phyloP scores from a whole-genome alignment of 1,140 invertebrate species.

The Penaeus indicus region DNA sequence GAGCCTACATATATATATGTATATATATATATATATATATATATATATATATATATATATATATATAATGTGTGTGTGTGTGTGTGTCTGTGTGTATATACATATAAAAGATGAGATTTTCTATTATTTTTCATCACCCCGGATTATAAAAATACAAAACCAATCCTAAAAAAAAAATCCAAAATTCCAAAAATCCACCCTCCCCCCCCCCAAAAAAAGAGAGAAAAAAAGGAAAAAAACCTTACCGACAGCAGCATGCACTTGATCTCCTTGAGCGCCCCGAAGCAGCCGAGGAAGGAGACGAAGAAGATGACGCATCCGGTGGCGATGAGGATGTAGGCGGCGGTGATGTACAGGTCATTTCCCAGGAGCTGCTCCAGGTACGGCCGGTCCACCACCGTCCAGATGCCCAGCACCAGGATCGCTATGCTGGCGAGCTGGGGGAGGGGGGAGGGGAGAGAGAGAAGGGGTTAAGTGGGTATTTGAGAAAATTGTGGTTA shows the following conservation, averaged over 20 bases:
- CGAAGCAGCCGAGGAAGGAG: conserved; percentile 87
- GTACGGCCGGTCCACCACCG: conserved; percentile 84
- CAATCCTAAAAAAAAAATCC: no score
- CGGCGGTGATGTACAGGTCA: conserved; percentile 84
- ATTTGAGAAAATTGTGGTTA: not conserved
- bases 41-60: no score
- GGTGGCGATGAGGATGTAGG: conserved; percentile 84
- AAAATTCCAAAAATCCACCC: no score
- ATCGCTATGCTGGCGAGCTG: conserved; percentile 81
- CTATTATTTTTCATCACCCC: no score
- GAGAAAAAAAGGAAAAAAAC: conserved; percentile 26
- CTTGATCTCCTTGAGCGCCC: conserved; percentile 88
- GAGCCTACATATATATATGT: no score
- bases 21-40: no score
- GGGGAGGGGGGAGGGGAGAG: not conserved
- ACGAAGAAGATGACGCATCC: conserved; percentile 83
- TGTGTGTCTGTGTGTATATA: no score
- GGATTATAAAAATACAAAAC: no score
- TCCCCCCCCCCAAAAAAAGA: not conserved
- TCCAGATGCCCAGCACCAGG: conserved; percentile 84
- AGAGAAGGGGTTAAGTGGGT: no score
- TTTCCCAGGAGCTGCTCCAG: conserved; percentile 85
- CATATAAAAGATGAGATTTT: no score
- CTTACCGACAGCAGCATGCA: conserved; percentile 88
- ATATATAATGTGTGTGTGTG: no score